Conservation (phyloP, 2,888 invertebrate species). For the Bedellia somnulentella region DNA sequence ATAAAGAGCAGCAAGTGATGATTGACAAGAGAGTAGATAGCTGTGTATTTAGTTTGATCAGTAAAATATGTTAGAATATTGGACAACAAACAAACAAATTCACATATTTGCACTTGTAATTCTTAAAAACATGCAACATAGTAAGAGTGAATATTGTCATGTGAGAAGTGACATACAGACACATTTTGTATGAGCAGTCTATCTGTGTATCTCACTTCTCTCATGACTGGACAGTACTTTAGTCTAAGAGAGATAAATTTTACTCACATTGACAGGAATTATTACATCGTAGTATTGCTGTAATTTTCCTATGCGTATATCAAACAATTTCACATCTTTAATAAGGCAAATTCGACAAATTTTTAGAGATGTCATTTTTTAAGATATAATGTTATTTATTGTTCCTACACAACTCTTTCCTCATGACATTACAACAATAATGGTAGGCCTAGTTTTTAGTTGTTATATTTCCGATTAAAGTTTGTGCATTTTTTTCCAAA, state of each 20-base stretch:
- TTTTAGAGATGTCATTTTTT: constrained; percentile 21
- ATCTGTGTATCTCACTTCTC: no score
- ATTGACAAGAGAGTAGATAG: no score
- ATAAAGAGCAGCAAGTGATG: no score
- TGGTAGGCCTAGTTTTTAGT: no score
- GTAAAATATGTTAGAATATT: not conserved
- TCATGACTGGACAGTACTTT: not conserved
- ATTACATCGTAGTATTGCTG: constrained; percentile 36
- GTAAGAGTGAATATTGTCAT: constrained; percentile 6
- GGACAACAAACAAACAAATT: not conserved
- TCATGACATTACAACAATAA: no score
- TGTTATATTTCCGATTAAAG: no score
- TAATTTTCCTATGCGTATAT: constrained; percentile 22
- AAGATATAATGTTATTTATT: no score
- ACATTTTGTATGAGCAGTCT: not conserved
- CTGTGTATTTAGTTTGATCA: no score
- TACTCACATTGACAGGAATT: constrained; percentile 26
- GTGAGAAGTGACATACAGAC: not conserved
- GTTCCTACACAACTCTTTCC: no score
- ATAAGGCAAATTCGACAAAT: constrained; percentile 34
- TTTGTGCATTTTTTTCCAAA: no score
- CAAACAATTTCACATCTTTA: constrained; percentile 26
- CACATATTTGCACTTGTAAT: not conserved
- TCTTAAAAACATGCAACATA: not conserved
- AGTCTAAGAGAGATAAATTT: not conserved